Evolutionary conservation across 2,797 vertebrate genomes (phyloP).

Genomic region (Onychomys torridus): DNA sequence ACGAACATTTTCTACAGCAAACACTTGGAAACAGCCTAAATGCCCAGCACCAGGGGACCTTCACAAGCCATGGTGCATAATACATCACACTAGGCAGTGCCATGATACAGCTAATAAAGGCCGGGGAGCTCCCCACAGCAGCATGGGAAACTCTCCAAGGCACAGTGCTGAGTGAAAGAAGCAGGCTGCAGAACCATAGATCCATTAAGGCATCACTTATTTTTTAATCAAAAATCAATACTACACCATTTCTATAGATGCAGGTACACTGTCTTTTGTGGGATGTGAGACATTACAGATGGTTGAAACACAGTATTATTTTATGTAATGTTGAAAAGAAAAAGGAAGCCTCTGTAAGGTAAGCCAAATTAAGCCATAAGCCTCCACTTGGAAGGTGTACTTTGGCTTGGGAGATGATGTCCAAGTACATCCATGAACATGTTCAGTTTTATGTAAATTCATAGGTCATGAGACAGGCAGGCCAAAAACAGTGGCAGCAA

Average conservation of each 20-base stretch:
- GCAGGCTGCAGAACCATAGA: conserved; percentile 3
- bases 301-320: conserved; percentile 7
- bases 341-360: neutral
- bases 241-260: conserved; percentile 62
- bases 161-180: neutral
- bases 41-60: neutral
- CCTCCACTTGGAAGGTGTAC: neutral
- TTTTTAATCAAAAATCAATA: conserved; percentile 77
- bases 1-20: neutral
- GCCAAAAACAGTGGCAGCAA: neutral
- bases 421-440: neutral
- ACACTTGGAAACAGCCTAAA: neutral
- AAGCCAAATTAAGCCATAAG: conserved; percentile 33
- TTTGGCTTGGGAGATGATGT: neutral
- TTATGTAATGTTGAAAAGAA: neutral
- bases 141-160: neutral
- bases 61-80: neutral
- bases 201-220: conserved; percentile 61
- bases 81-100: rapidly evolving
- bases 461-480: neutral
- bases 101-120: neutral
- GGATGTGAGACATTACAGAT: neutral
- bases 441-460: neutral
- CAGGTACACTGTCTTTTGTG: conserved; percentile 8
- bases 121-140: neutral